Evolutionary conservation across 2,113 vertebrate species (phyloP), one percentile per base, ranked within the genome.

Genomic region (Chaenocephalus aceratus): DNA sequence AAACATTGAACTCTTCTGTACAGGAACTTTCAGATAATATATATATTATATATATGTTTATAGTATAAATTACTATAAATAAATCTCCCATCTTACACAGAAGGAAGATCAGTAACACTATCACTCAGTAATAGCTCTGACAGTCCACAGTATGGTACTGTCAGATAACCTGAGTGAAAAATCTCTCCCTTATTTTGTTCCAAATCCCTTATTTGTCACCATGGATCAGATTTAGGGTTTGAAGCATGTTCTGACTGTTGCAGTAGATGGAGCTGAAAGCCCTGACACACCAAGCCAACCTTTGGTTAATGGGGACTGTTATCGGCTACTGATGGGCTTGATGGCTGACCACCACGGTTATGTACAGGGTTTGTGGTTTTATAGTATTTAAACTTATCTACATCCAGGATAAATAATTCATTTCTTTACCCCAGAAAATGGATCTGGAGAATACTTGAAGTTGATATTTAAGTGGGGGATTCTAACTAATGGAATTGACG

Each of bases 41-140:
- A 26, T 10, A 46, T 58, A 58, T 61, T 52, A 30, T 26, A 62
- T 52, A 10, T 10, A 44, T 41, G 9, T 2, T 3, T 10, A 59
- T 59, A 52, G 6, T 52, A 12, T 14, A 16, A 1, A 52, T 13
- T 52, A 52, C 4, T 30, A 73, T 62, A 30, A 34, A 57, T 75
- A 12, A n/a, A 65, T 65, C 52, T 75, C 72, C 72, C 72, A 14
- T 46, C 72, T 65, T 75, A 60, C 72, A 75, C 72, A 75, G 61
- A 1, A 30, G 1, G 61, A 75, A 45, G 72, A 61, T 72, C 9
- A 52, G 16, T 73, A 53, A 7, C 10, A 46, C 3, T 18, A 41
- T 58, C 15, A 16, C 41, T 45, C 48, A 54, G 18, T 34, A 2
- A 4, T 18, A 41, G 71, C 18, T 51, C 56, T 21, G 26, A 72